These are phyloP conservation scores for Haliaeetus leucogaster DNA, from an alignment of 2,113 vertebrate genomes.

Conservation along the genomic window DNA sequence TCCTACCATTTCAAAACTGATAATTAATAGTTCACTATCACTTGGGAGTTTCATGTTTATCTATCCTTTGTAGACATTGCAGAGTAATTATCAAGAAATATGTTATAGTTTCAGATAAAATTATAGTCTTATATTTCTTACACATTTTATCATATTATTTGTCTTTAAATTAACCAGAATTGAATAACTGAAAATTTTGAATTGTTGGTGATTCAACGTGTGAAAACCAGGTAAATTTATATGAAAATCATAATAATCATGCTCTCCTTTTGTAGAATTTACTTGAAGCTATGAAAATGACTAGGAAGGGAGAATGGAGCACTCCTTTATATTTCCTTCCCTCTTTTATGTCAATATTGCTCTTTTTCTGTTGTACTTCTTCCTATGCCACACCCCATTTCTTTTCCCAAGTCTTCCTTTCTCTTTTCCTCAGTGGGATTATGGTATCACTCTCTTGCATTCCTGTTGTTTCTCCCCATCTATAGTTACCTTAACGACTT, in stretches of 20 bases:
- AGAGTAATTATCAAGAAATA: too few species aligned
- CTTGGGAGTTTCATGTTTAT: too few species aligned
- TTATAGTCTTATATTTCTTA: not conserved
- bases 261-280: not conserved
- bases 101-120: too few species aligned
- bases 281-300: not conserved
- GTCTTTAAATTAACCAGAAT: not conserved
- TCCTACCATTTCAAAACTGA: too few species aligned
- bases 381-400: not conserved
- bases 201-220: not conserved
- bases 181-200: not conserved
- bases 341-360: not conserved
- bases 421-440: not conserved
- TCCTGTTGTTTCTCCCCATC: slow-evolving; percentile 58
- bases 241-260: not conserved
- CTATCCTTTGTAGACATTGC: too few species aligned
- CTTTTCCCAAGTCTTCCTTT: not conserved
- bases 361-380: not conserved
- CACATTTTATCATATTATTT: not conserved
- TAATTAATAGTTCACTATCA: too few species aligned
- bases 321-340: not conserved
- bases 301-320: not conserved
- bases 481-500: slow-evolving; percentile 81
- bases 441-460: slow-evolving; percentile 42
- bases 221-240: not conserved